Evolutionary conservation across 1,140 invertebrate genomes (phyloP).

Genomic region (Nomia melanderi): DNA sequence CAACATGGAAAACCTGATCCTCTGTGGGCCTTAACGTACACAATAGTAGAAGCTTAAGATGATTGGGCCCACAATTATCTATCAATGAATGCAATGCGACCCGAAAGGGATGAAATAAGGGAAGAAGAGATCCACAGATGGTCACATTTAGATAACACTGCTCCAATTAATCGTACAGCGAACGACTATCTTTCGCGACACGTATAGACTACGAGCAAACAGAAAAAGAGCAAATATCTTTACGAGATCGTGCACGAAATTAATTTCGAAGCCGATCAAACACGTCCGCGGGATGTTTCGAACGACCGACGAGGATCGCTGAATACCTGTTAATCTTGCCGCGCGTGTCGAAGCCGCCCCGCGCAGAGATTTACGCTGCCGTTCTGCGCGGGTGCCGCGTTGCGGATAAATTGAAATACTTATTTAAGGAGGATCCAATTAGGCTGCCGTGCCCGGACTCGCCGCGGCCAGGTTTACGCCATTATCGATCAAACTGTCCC

Average conservation of each 20-base stretch:
- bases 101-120: too few species aligned
- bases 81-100: too few species aligned
- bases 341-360: not conserved
- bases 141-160: too few species aligned
- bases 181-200: too few species aligned
- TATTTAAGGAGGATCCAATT: conserved; percentile 49
- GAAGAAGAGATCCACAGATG: too few species aligned
- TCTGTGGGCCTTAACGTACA: too few species aligned
- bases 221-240: too few species aligned
- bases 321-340: not conserved
- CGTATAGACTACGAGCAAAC: too few species aligned
- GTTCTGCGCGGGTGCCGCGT: not conserved
- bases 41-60: too few species aligned
- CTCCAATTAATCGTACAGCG: too few species aligned
- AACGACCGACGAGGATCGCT: not conserved
- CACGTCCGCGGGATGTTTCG: not conserved
- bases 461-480: conserved; percentile 46
- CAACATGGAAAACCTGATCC: too few species aligned
- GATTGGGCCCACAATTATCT: too few species aligned
- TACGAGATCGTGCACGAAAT: not conserved
- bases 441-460: conserved; percentile 39
- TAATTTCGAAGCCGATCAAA: not conserved
- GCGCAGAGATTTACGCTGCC: not conserved
- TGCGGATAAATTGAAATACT: conserved; percentile 42
- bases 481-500: conserved; percentile 62